Percentiles rank a stretch among this genome's conserved stretches.
Evolutionary conservation across 92 coral and sea anemone genomes (phyloP).

Genomic region (Zoanthus sansibaricus): DNA sequence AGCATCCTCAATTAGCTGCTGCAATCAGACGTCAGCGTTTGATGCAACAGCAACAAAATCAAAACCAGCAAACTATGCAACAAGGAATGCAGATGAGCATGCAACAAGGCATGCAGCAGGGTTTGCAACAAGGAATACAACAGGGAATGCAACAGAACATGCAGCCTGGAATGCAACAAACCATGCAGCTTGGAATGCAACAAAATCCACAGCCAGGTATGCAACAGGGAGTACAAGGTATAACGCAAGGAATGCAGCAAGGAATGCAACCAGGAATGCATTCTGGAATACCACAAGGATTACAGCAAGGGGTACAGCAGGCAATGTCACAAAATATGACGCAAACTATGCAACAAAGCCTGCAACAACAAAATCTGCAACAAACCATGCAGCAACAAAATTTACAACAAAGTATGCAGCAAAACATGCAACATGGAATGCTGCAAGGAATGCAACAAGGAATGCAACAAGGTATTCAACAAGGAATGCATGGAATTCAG

Average conservation of each 20-base stretch:
- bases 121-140: constrained; percentile 64
- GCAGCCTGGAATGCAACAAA: constrained; percentile 78
- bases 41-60: constrained; percentile 71
- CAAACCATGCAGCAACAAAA: constrained; percentile 72
- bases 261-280: constrained; percentile 79
- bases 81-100: constrained; percentile 77
- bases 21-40: constrained; percentile 86
- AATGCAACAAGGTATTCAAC: constrained; percentile 81
- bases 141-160: constrained; percentile 74
- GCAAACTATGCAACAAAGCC: constrained; percentile 76
- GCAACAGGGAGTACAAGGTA: constrained; percentile 69
- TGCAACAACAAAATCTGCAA: constrained; percentile 72
- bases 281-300: constrained; percentile 27
- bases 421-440: constrained; percentile 74
- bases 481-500: constrained; percentile 75
- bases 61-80: constrained; percentile 75
- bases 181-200: constrained; percentile 72
- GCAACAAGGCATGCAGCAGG: constrained; percentile 80
- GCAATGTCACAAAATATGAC: constrained; percentile 72
- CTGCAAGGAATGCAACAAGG: constrained; percentile 79
- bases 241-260: constrained; percentile 61
- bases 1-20: constrained; percentile 87
- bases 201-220: constrained; percentile 45
- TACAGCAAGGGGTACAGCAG: constrained; percentile 80
- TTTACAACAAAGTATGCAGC: constrained; percentile 72